These are phyloP conservation scores for Idaea biselata DNA, from an alignment of 2,888 invertebrate genomes.

Conservation along the genomic window DNA sequence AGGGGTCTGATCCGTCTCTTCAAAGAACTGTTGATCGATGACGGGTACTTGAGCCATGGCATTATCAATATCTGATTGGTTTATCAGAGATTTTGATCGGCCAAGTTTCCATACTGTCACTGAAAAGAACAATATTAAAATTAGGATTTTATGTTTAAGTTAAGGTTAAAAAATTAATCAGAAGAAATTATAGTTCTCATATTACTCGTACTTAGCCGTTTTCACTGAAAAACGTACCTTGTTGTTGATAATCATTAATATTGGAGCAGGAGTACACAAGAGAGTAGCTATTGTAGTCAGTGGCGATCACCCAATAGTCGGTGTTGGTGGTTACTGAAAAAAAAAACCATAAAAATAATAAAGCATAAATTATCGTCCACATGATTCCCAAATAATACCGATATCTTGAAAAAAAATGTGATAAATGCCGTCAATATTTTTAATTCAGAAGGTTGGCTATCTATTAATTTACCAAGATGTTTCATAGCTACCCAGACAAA, in stretches of 20 bases:
- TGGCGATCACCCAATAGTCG: conserved; percentile 82
- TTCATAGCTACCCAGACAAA: no score
- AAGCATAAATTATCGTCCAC: no score
- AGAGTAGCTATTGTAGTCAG: conserved; percentile 83
- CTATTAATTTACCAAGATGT: no score
- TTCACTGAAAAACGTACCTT: conserved; percentile 49
- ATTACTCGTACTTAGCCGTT: no score
- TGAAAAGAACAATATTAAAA: conserved; percentile 23
- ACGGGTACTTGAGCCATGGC: conserved; percentile 40
- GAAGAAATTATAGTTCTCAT: background rate
- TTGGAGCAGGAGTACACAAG: conserved; percentile 84
- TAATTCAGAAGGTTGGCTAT: no score
- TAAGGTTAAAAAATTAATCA: background rate
- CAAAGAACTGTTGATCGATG: conserved; percentile 46
- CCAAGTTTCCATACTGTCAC: conserved; percentile 66
- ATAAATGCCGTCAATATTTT: no score
- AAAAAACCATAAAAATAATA: conserved; percentile 9
- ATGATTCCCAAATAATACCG: no score
- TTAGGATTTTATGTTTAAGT: no score
- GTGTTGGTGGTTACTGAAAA: conserved; percentile 47
- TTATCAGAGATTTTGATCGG: conserved; percentile 38
- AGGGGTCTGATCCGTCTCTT: conserved; percentile 41
- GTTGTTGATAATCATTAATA: conserved; percentile 61
- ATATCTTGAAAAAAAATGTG: no score
- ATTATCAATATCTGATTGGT: conserved; percentile 37